phyloP scores from a whole-genome alignment of 2,888 invertebrate species.

The Ditylenchus weischeri region DNA sequence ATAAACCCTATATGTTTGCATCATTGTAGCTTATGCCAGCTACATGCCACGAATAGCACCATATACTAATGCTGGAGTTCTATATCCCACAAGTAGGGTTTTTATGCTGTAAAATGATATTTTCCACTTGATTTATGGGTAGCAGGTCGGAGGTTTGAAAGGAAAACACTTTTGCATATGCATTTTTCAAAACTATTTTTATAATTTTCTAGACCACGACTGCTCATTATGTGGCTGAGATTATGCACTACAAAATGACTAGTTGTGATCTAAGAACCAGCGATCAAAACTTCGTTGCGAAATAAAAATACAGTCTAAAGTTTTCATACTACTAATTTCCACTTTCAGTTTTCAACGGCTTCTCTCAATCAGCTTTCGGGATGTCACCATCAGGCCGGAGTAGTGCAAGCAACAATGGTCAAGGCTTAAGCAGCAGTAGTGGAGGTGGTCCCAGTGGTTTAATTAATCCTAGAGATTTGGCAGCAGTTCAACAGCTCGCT shows the following conservation, averaged over 20 bases:
- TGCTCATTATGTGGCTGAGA: too few relatives aligned
- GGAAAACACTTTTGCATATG: too few relatives aligned
- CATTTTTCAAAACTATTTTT: too few relatives aligned
- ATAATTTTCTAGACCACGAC: too few relatives aligned
- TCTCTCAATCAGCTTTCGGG: conserved; percentile 37
- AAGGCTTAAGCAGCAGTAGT: background rate
- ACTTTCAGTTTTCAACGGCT: conserved; percentile 33
- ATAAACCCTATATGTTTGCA: background rate
- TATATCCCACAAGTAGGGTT: conserved; percentile 23
- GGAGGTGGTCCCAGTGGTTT: conserved; percentile 19
- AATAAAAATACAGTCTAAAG: too few relatives aligned
- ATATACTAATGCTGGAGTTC: conserved; percentile 11
- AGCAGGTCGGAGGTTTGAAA: too few relatives aligned
- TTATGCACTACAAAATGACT: too few relatives aligned
- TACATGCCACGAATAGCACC: conserved; percentile 38
- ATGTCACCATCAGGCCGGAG: conserved; percentile 40
- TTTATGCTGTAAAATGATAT: too few relatives aligned
- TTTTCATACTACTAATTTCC: background rate
- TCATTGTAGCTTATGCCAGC: conserved; percentile 43
- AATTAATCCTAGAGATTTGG: conserved; percentile 40
- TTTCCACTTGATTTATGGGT: too few relatives aligned
- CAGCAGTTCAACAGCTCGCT: conserved; percentile 39
- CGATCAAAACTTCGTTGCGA: too few relatives aligned
- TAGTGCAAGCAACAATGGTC: conserved; percentile 35
- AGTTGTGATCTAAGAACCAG: too few relatives aligned